Evolutionary conservation across 2,113 vertebrate species (phyloP).

Genomic region (Xiphorhynchus elegans): DNA sequence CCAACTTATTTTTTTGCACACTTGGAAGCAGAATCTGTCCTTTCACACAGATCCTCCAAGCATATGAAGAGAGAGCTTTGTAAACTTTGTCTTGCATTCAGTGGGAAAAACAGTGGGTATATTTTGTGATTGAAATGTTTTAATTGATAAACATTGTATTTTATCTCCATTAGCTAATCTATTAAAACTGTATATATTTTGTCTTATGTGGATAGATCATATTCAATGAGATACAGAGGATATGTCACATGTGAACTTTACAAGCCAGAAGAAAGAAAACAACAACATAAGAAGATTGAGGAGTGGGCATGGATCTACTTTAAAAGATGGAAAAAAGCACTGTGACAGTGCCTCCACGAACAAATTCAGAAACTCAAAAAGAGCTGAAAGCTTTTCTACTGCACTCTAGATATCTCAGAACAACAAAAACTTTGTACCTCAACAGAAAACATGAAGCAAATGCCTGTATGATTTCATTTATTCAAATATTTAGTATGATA

Average conservation of each 20-base stretch:
- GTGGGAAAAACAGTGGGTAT: background rate
- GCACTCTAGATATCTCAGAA: background rate
- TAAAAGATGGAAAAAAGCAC: background rate
- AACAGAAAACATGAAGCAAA: background rate
- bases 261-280: background rate
- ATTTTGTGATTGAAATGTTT: background rate
- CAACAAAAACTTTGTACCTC: background rate
- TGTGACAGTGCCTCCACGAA: background rate
- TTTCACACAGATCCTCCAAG: background rate
- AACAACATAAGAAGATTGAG: background rate
- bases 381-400: background rate
- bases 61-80: background rate
- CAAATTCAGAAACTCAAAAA: background rate
- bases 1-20: background rate
- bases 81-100: background rate
- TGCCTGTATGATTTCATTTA: background rate
- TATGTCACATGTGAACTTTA: accelerated
- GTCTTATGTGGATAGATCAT: background rate
- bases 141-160: background rate
- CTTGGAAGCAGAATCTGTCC: background rate
- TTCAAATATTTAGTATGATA: background rate
- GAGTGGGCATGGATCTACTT: background rate
- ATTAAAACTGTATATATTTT: background rate
- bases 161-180: background rate
- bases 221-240: background rate